Evolutionary conservation across 2,797 vertebrate species (phyloP).

Genomic region (Martes flavigula): DNA sequence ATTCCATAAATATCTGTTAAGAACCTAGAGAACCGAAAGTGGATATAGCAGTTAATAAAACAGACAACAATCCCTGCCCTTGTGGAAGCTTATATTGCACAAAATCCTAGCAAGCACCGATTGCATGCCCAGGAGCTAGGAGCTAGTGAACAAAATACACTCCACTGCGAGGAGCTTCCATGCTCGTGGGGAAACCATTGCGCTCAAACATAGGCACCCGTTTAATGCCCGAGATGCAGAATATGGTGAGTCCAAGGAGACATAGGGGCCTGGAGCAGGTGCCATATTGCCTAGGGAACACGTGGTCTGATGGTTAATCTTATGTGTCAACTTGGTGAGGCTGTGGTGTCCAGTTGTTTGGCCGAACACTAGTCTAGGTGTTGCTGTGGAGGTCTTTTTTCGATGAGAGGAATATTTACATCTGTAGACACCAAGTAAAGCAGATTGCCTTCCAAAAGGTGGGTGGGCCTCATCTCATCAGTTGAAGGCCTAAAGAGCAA

Average conservation of each 20-base stretch:
- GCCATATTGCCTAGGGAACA: background rate
- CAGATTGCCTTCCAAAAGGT: background rate
- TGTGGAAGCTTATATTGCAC: rapidly evolving
- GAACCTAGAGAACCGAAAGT: no score
- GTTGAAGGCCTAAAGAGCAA: background rate
- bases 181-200: rapidly evolving
- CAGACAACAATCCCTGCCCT: background rate
- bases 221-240: rapidly evolving
- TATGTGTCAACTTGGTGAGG: background rate
- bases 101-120: rapidly evolving
- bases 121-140: rapidly evolving
- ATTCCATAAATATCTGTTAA: background rate
- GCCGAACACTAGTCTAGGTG: background rate
- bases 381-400: background rate
- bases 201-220: background rate
- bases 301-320: background rate
- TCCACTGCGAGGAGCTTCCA: rapidly evolving
- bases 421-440: background rate
- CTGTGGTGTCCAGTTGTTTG: background rate
- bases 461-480: background rate
- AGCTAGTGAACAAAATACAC: rapidly evolving
- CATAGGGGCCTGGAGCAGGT: background rate
- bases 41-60: background rate
- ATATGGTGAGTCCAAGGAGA: rapidly evolving
- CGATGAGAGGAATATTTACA: background rate